Conservation (phyloP, 2,113 vertebrate genomes). For the cat (Felis catus) region DNA sequence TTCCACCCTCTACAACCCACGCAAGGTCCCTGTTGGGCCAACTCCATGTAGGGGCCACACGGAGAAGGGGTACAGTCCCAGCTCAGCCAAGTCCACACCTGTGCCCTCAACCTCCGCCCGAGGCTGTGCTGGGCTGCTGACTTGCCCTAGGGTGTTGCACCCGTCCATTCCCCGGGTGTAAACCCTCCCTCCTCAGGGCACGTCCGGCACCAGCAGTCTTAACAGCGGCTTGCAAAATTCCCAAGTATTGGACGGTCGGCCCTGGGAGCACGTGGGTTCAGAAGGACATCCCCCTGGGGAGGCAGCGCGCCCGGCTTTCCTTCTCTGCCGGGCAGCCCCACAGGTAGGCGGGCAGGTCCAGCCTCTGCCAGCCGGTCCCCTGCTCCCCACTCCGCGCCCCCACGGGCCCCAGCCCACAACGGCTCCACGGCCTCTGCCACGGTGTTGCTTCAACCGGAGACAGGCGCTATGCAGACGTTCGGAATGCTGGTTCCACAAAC, state of each 20-base stretch:
- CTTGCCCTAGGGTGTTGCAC: background rate
- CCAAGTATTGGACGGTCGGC: background rate
- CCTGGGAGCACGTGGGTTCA: background rate
- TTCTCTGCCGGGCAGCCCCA: background rate
- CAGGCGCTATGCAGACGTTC: accelerated
- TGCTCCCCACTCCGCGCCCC: background rate
- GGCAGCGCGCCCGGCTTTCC: too few species aligned
- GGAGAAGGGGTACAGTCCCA: background rate
- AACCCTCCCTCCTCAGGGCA: too few species aligned
- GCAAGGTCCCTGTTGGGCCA: background rate
- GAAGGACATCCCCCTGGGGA: background rate
- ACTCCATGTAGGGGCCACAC: background rate
- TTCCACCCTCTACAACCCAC: background rate
- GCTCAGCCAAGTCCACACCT: background rate
- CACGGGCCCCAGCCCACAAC: background rate
- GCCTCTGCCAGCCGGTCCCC: too few species aligned
- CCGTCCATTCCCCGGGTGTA: too few species aligned
- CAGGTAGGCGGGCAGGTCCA: background rate
- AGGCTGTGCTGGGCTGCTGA: background rate
- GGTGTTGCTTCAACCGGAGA: background rate
- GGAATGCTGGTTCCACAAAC: background rate
- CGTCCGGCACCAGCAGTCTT: too few species aligned
- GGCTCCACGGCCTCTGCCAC: background rate
- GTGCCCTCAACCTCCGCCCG: background rate
- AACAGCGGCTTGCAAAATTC: background rate